These are phyloP conservation scores for Oryzias curvinotus DNA, from an alignment of 2,113 vertebrate genomes.

Conservation along the genomic window DNA sequence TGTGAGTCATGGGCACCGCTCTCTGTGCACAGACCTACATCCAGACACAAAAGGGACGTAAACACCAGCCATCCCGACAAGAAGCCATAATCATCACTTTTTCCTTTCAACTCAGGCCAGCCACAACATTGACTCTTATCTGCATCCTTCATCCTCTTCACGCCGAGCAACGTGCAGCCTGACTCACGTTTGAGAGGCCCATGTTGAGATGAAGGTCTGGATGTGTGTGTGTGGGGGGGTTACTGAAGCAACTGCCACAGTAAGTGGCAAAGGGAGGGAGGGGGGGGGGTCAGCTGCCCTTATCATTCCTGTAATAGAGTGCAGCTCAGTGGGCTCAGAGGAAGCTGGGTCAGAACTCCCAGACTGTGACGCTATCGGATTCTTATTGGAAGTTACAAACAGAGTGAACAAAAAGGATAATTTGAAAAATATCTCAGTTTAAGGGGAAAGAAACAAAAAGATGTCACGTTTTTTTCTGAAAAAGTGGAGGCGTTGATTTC, in stretches of 20 bases:
- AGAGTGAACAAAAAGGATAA: conserved; percentile 22
- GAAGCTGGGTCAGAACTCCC: conserved; percentile 36
- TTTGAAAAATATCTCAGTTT: conserved; percentile 14
- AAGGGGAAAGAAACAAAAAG: conserved; percentile 11
- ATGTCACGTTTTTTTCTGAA: not conserved
- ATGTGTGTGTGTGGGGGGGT: not conserved
- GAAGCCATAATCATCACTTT: conserved; percentile 17
- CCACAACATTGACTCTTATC: conserved; percentile 63
- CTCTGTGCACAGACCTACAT: conserved; percentile 3
- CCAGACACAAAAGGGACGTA: conserved; percentile 10
- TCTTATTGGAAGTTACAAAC: conserved; percentile 50
- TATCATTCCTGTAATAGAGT: conserved; percentile 35
- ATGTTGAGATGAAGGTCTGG: conserved; percentile 22
- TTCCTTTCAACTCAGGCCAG: conserved; percentile 27
- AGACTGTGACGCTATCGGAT: conserved; percentile 35
- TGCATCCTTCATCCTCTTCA: conserved; percentile 47
- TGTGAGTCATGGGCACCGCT: not conserved
- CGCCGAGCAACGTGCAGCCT: conserved; percentile 41
- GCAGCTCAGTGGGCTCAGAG: conserved; percentile 35
- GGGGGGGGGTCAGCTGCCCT: conserved; percentile 42
- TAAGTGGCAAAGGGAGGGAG: conserved; percentile 5
- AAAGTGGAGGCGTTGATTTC: conserved; percentile 2
- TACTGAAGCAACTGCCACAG: conserved; percentile 6
- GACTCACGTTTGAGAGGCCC: conserved; percentile 24
- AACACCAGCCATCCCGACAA: conserved; percentile 19